Evolutionary conservation across 2,888 invertebrate genomes (phyloP).

Genomic region (Belgica antarctica): DNA sequence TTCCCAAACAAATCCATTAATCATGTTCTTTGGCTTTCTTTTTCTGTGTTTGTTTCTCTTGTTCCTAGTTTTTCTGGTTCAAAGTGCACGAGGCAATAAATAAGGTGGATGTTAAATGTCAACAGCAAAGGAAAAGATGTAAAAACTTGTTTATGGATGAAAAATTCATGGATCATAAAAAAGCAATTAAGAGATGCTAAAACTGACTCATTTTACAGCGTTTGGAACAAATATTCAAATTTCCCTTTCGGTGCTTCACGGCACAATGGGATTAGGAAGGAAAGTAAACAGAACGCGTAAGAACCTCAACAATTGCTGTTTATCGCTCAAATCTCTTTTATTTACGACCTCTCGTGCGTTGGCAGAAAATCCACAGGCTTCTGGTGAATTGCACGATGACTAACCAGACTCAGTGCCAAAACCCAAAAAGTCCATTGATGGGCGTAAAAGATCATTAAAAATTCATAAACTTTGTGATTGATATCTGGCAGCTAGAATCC

Average conservation of each 20-base stretch:
- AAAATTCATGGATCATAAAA: slow-evolving; percentile 33
- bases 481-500: slow-evolving; percentile 4
- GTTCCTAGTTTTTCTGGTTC: too few relatives aligned
- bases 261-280: not conserved
- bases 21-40: not conserved
- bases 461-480: slow-evolving; percentile 9
- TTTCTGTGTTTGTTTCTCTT: too few relatives aligned
- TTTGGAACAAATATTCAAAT: too few relatives aligned
- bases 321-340: not conserved
- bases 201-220: slow-evolving; percentile 24
- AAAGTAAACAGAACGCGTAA: not conserved
- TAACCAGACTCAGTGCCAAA: too few relatives aligned
- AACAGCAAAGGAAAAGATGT: not conserved
- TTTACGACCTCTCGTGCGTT: not conserved
- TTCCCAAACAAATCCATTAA: too few relatives aligned
- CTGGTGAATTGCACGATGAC: slow-evolving; percentile 16
- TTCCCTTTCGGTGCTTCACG: not conserved
- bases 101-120: slow-evolving; percentile 40
- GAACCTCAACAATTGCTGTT: not conserved
- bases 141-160: not conserved
- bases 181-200: slow-evolving; percentile 34
- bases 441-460: slow-evolving; percentile 26
- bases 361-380: not conserved
- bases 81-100: slow-evolving; percentile 18
- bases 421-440: slow-evolving; percentile 1